phyloP scores from a whole-genome alignment of 2,888 invertebrate genomes.

The Leptinotarsa haldemani region DNA sequence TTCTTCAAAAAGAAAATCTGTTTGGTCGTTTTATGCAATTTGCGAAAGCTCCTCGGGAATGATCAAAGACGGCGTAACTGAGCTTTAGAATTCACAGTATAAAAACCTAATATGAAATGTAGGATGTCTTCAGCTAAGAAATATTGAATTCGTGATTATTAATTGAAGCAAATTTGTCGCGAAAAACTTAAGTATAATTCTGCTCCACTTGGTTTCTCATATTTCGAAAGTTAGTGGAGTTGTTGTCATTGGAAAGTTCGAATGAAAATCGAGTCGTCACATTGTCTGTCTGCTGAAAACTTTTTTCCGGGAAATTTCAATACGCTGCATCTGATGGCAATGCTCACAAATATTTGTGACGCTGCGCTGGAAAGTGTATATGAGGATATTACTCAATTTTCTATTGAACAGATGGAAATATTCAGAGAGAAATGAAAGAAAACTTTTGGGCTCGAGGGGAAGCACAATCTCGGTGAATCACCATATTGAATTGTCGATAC shows the following conservation, averaged over 20 bases:
- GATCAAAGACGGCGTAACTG: not conserved
- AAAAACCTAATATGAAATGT: too few species aligned
- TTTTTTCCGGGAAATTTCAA: conserved; percentile 38
- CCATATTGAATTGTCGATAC: conserved; percentile 16
- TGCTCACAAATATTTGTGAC: conserved; percentile 45
- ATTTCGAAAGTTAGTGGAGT: not conserved
- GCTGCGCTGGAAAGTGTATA: conserved; percentile 46
- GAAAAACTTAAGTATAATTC: not conserved
- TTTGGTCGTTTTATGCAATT: conserved; percentile 2
- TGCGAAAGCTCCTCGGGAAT: not conserved
- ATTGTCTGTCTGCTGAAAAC: conserved; percentile 39
- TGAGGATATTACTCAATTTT: conserved; percentile 54
- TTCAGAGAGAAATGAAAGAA: conserved; percentile 5
- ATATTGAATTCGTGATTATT: not conserved
- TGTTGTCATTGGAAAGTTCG: conserved; percentile 18
- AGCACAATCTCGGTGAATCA: not conserved
- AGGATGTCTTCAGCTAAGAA: too few species aligned
- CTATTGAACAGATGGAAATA: conserved; percentile 34
- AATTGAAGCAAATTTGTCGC: not conserved
- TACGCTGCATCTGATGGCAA: conserved; percentile 39
- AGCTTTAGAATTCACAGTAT: not conserved
- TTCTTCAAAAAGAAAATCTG: conserved; percentile 4
- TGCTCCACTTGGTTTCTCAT: too few species aligned
- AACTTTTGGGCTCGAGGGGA: conserved; percentile 12
- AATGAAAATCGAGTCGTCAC: conserved; percentile 36